Base-by-base conservation (phyloP, 2,888 invertebrate species). In the Branchellion lobata region DNA sequence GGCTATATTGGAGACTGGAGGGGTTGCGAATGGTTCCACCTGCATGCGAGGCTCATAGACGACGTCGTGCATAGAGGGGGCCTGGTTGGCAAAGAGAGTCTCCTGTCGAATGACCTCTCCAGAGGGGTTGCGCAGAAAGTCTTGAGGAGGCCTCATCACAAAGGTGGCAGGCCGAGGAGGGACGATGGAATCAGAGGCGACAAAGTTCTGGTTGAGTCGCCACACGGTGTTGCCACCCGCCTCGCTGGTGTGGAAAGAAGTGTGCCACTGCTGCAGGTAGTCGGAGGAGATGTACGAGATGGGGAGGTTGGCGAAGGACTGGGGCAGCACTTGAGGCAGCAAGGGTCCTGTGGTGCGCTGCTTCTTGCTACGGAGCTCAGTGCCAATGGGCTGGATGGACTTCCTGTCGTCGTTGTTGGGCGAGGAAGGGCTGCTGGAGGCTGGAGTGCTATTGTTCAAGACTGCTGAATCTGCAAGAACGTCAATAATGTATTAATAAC, bases 301-400 rank as follows among this genome's bases (percentile, higher is more conserved):
- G 24, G 61, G 61, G 3, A n/a, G 3, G 71, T 34, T 71, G 31
- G 18, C 2, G 33, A 71, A 34, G 27, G 71, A 33, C 21, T 34
- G 71, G 33, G 33, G 34, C 3, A n/a, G 34, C 3, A 27, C 27
- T 27, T 31, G 31, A 21, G 65, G 24, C n/a, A 31, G 14, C 29
- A 31, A 18, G 73, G 79, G 73, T 14, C n/a, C 72, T 8, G 73
- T 36, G 36, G 77, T 71, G 36, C 80, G 73, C 34, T 81, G 80
- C 76, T 83, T 83, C 81, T 83, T 83, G 75, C 57, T 76, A n/a
- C 86, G 85, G 65, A 88, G 83, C 82, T 88, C 88, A 24, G 87
- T 87, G 40, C 88, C 88, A 77, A 88, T 88, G 18, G 88, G 88
- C 34, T 79, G 80, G 24, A 81, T 77, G 11, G 76, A 31, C 24